These are phyloP conservation scores for Escarpia spicata DNA, from an alignment of 2,888 invertebrate species.

Conservation along the genomic window DNA sequence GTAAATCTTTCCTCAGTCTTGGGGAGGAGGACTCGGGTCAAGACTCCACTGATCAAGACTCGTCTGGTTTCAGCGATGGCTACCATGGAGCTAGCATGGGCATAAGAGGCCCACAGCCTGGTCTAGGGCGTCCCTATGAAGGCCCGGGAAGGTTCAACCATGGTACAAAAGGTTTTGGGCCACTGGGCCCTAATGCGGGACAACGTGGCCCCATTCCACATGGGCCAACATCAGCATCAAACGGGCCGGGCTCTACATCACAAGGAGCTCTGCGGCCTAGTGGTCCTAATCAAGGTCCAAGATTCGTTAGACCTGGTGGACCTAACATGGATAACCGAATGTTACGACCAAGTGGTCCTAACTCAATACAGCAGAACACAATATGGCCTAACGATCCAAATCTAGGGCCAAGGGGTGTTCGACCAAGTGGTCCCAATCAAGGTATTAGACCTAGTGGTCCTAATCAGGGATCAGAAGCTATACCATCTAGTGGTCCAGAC, in stretches of 20 bases:
- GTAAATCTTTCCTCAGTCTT: background rate
- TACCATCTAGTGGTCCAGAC: constrained; percentile 18
- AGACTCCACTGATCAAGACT: background rate
- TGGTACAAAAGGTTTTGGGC: background rate
- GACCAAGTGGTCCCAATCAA: constrained; percentile 21
- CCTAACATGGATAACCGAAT: background rate
- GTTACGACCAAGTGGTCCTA: constrained; percentile 28
- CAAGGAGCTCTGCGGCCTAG: background rate
- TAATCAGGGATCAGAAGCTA: background rate
- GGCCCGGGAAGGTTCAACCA: background rate
- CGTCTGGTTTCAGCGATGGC: background rate
- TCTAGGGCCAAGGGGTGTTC: constrained; percentile 23
- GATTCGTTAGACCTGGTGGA: constrained; percentile 33
- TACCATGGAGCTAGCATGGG: constrained; percentile 17
- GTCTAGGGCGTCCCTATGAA: background rate
- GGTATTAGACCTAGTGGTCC: background rate
- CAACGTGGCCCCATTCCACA: constrained; percentile 22
- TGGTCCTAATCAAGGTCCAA: constrained; percentile 24
- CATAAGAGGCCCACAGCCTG: constrained; percentile 19
- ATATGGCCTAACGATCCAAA: background rate
- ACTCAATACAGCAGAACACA: background rate
- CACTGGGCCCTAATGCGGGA: constrained; percentile 23
- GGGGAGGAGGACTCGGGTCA: background rate
- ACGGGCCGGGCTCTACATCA: background rate
- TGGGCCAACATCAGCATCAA: constrained; percentile 23